Conservation (phyloP, 2,888 invertebrate species). For the Smittia aterrima region DNA sequence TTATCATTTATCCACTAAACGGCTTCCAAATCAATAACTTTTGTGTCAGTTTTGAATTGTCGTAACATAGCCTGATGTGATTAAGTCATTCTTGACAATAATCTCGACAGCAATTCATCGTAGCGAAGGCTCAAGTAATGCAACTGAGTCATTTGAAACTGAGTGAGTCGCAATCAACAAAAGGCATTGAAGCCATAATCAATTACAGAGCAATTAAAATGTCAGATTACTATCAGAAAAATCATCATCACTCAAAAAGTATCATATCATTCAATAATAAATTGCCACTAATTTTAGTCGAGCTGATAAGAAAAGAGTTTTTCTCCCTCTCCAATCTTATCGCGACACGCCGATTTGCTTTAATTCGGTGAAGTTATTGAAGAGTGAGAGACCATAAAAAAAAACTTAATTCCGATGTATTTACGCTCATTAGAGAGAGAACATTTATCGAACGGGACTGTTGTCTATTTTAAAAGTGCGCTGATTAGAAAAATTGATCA, state of each 20-base stretch:
- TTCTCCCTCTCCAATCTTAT: background rate
- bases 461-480: slow-evolving; percentile 2
- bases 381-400: background rate
- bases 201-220: slow-evolving; percentile 33
- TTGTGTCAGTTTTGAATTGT: background rate
- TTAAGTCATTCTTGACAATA: background rate
- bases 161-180: background rate
- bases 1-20: background rate
- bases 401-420: background rate
- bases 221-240: slow-evolving; percentile 26
- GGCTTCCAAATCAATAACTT: slow-evolving; percentile 14
- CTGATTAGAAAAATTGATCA: slow-evolving; percentile 25
- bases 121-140: background rate
- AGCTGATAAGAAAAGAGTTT: background rate
- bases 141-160: background rate
- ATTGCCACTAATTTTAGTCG: slow-evolving; percentile 21
- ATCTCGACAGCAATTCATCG: slow-evolving; percentile 7
- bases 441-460: background rate
- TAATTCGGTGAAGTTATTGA: slow-evolving; percentile 15
- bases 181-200: slow-evolving; percentile 20
- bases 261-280: slow-evolving; percentile 33
- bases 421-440: background rate
- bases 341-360: background rate
- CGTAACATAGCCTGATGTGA: slow-evolving; percentile 1
- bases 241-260: slow-evolving; percentile 30